Evolutionary conservation across 2,113 vertebrate genomes (phyloP), one percentile per base, ranked within the genome.

Genomic region (Heliornis fulica): DNA sequence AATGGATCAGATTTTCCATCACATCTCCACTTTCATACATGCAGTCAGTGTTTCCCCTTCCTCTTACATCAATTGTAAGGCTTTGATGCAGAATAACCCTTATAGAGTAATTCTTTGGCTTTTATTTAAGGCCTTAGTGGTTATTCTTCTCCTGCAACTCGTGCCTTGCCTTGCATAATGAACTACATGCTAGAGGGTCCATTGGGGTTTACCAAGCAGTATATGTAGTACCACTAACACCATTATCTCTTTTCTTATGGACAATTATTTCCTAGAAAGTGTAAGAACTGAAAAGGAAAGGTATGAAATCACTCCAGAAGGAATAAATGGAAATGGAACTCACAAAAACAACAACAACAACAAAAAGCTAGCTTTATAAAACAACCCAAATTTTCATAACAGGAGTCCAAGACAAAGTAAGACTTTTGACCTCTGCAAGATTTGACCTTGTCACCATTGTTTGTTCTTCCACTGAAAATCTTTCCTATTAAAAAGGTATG

Each of bases 1-100:
- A 46, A 90, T 88, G 32, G 60, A 77, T n/a, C 43, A 88, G 71
- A 93, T 92, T 96, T 94, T 93, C 79, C 76, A 64, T 77, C 75
- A 90, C 14, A 85, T 63, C 83, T 92, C 69, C 45, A 46, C 89
- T 91, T 93, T 46, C 72, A 54, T 77, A 32, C 89, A 15, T 50
- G 17, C 23, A 94, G 79, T 90, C 82, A 90, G 26, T 87, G 50
- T 88, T 96, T 93, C 65, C 87, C 66, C 7, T 91, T n/a, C 60
- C 90, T 85, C 90, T 71, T 69, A 91, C 75, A n/a, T 86, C 82
- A 85, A 54, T 69, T 23, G 48, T 40, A 90, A 74, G 32, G n/a
- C 13, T 66, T 88, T 94, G 29, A 40, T 88, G 82, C 48, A 83
- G 82, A 88, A 85, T 74, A 83, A 88, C 83, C 21, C 34, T 79